Evolutionary conservation across 2,888 invertebrate genomes (phyloP).

Genomic region (Scaptomyza parva): DNA sequence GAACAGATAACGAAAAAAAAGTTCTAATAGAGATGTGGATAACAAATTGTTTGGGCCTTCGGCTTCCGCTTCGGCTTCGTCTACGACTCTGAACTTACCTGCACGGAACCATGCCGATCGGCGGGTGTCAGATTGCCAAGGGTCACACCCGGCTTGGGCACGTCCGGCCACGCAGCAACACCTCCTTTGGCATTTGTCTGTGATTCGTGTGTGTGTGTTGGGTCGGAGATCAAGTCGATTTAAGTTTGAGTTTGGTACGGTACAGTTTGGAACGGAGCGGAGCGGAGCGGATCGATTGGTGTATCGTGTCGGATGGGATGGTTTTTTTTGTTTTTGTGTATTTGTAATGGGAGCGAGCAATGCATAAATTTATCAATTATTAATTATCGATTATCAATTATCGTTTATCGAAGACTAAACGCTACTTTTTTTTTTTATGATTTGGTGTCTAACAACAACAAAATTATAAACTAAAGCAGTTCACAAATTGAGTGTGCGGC

Average conservation of each 20-base stretch:
- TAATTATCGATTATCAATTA: conserved; percentile 34
- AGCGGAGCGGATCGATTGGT: conserved; percentile 29
- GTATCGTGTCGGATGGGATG: conserved; percentile 39
- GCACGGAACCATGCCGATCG: conserved; percentile 98
- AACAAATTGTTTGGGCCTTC: conserved; percentile 28
- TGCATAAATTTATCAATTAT: conserved; percentile 61
- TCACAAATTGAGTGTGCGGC: conserved; percentile 33
- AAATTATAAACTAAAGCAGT: conserved; percentile 44
- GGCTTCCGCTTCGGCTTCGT: conserved; percentile 38
- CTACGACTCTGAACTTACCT: conserved; percentile 88
- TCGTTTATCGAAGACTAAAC: conserved; percentile 42
- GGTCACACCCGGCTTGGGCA: conserved; percentile 91
- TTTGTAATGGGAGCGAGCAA: conserved; percentile 39
- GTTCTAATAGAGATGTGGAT: conserved; percentile 23
- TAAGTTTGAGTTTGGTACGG: neutral
- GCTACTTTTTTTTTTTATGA: conserved; percentile 25
- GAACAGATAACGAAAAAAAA: conserved; percentile 17
- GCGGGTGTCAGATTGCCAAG: conserved; percentile 96
- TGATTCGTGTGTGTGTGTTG: conserved; percentile 39
- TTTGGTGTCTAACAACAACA: conserved; percentile 43
- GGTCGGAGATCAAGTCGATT: conserved; percentile 37
- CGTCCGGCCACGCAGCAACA: conserved; percentile 93
- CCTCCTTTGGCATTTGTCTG: conserved; percentile 88
- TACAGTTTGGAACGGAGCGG: conserved; percentile 7
- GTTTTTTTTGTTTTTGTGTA: conserved; percentile 2